phyloP scores from a whole-genome alignment of 2,113 vertebrate genomes.

The Anseranas semipalmata region DNA sequence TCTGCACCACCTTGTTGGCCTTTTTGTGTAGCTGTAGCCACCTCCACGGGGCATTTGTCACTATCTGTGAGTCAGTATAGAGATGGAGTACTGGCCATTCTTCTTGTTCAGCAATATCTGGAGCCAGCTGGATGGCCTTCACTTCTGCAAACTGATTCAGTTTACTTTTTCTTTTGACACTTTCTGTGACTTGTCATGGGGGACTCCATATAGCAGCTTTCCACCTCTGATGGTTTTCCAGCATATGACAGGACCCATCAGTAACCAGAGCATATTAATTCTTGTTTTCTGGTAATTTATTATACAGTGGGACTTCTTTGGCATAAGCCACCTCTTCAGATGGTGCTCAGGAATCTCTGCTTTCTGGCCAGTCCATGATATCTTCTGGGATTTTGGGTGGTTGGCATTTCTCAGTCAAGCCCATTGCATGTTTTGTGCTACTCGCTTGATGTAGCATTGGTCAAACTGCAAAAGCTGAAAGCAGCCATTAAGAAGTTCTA shows the following conservation, averaged over 20 bases:
- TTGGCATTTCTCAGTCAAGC: background rate
- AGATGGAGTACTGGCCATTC: background rate
- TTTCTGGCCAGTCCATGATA: background rate
- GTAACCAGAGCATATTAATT: background rate
- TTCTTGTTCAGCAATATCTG: background rate
- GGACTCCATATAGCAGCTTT: background rate
- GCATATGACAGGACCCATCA: background rate
- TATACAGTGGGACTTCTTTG: background rate
- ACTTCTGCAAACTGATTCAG: background rate
- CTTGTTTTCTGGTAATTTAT: background rate
- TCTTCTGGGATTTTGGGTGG: background rate
- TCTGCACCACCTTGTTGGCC: background rate
- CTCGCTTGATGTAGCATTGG: background rate
- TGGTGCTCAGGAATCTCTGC: background rate
- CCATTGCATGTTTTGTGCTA: background rate
- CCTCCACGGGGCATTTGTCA: background rate
- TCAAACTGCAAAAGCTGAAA: background rate
- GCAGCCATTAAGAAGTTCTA: background rate
- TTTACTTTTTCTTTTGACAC: background rate
- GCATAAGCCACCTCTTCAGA: background rate
- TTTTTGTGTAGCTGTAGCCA: background rate
- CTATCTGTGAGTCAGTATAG: background rate
- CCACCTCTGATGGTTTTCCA: background rate
- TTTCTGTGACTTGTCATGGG: background rate
- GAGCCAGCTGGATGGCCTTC: background rate